Conservation (phyloP, 2,113 vertebrate species). For the Hoplias malabaricus region DNA sequence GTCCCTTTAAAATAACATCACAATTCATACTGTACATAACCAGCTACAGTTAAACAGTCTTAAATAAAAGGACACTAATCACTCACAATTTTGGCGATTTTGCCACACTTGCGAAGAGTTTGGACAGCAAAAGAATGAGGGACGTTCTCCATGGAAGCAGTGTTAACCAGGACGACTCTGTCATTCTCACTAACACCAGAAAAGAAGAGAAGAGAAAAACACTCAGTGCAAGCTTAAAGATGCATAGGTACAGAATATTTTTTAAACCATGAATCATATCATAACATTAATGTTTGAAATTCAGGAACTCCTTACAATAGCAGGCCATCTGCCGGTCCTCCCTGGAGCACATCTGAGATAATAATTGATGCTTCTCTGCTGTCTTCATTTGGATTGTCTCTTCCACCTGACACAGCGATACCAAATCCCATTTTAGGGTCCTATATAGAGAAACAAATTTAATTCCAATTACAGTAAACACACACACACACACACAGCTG, state of each 20-base stretch:
- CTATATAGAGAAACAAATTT: conserved; percentile 59
- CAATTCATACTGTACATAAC: too few relatives aligned
- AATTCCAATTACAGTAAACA: not conserved
- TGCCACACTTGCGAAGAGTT: conserved; percentile 94
- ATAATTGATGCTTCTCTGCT: conserved; percentile 92
- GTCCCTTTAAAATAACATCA: not conserved
- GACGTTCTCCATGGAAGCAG: conserved; percentile 88
- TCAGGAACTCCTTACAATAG: conserved; percentile 81
- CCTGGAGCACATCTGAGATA: conserved; percentile 91
- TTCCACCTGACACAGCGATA: conserved; percentile 93
- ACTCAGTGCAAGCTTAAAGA: not conserved
- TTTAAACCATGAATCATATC: not conserved
- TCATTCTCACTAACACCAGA: conserved; percentile 85
- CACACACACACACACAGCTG: not conserved
- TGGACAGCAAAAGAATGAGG: conserved; percentile 91
- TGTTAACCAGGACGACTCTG: conserved; percentile 88
- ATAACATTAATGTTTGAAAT: not conserved
- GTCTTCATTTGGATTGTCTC: conserved; percentile 96
- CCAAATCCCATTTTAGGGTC: conserved; percentile 96
- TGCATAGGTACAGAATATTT: not conserved
- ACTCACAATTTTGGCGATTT: conserved; percentile 94
- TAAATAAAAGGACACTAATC: not conserved
- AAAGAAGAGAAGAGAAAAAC: conserved; percentile 26
- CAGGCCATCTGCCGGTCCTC: conserved; percentile 91
- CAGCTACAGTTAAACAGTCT: too few relatives aligned